Conservation (phyloP, 2,888 invertebrate genomes). For the Apodemia hepburni region DNA sequence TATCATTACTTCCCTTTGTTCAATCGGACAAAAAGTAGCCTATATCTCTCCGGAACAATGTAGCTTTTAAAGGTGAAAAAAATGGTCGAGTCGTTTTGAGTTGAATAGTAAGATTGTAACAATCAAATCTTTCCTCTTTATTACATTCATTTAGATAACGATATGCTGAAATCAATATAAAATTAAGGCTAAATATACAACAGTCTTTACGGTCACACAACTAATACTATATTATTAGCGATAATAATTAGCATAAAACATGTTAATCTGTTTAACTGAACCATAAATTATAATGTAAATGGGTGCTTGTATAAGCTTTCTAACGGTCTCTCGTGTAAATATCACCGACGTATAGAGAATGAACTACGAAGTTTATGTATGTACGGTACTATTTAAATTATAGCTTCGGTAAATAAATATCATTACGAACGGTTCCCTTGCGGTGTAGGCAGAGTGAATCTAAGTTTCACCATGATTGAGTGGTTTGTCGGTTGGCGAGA, state of each 20-base stretch:
- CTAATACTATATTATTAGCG: constrained; percentile 6
- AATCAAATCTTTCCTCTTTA: background rate
- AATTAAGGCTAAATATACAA: constrained; percentile 2
- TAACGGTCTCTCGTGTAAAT: background rate
- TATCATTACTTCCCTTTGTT: too few relatives aligned
- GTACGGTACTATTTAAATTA: too few relatives aligned
- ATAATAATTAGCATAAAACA: constrained; percentile 3
- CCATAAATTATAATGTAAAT: constrained; percentile 8
- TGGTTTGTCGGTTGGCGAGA: too few relatives aligned
- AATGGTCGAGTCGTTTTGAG: too few relatives aligned
- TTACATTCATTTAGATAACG: background rate
- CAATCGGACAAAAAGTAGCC: too few relatives aligned
- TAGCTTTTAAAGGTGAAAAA: too few relatives aligned
- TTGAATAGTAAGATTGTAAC: too few relatives aligned
- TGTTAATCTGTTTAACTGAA: constrained; percentile 11
- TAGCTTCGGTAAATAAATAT: too few relatives aligned
- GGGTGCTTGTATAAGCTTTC: constrained; percentile 4
- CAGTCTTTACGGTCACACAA: background rate
- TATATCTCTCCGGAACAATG: too few relatives aligned
- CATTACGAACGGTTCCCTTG: too few relatives aligned
- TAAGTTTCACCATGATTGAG: too few relatives aligned
- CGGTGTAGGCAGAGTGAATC: too few relatives aligned
- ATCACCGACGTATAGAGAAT: background rate
- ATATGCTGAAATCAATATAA: background rate
- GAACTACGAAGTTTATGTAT: background rate